These are phyloP conservation scores for Callimorpha dominula DNA, from an alignment of 2,888 invertebrate species.

Conservation along the genomic window DNA sequence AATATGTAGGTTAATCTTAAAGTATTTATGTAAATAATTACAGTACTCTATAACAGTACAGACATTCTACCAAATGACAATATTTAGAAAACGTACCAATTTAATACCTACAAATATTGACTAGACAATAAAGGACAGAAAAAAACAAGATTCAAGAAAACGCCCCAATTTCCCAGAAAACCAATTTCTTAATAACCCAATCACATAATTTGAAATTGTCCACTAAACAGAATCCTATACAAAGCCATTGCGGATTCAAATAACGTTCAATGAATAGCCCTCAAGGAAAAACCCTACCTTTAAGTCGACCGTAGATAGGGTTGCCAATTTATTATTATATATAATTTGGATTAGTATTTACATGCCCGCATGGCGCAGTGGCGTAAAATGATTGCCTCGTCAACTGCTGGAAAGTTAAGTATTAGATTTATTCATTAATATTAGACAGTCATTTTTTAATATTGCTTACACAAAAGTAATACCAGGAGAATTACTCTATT, in stretches of 20 bases:
- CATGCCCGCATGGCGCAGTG: background rate
- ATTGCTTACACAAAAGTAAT: no score
- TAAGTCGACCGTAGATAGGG: constrained; percentile 1
- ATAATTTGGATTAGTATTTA: background rate
- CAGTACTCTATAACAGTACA: no score
- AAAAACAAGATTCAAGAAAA: background rate
- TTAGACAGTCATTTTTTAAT: background rate
- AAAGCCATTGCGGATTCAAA: constrained; percentile 26
- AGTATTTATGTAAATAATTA: no score
- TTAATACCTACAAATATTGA: no score
- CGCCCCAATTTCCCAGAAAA: constrained; percentile 4
- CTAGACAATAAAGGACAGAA: background rate
- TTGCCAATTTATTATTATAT: background rate
- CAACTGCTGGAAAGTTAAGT: background rate
- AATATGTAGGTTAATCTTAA: no score
- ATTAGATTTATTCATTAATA: background rate
- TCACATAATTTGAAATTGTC: constrained; percentile 32
- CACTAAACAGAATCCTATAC: constrained; percentile 24
- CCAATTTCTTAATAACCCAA: constrained; percentile 26
- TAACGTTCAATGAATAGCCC: constrained; percentile 29
- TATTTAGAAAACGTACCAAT: no score
- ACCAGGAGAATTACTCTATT: no score
- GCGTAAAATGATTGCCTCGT: background rate
- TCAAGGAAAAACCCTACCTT: constrained; percentile 21
- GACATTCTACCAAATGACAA: no score